Base-by-base conservation (phyloP, 2,797 vertebrate species). In the Fundulus diaphanus region DNA sequence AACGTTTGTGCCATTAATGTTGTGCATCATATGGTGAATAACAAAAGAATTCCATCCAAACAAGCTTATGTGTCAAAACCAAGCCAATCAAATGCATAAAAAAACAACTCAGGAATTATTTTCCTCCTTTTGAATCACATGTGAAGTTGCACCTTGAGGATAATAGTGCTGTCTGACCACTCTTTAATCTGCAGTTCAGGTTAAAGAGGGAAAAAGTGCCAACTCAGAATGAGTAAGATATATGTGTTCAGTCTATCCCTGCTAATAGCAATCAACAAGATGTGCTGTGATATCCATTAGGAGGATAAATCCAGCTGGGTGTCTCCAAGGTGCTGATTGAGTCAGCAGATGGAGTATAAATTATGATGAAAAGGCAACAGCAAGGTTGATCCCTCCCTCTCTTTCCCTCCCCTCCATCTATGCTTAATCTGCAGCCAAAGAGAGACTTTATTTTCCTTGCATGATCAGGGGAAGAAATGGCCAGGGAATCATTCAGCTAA, bases 391-490 rank as follows among this genome's bases (percentile, higher is more conserved):
- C 86, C 80, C 37, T 42, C 51, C 81, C 77, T 61, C 49, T 16
- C 24, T 9, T 33, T 20, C 11, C 82, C 72, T 79, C 49, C 84
- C 77, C 82, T 86, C 87, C 76, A 85, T 93, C 81, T 78, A 88
- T 66, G 86, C 92, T 94, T 94, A 94, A 95, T 95, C 93, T 94
- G 86, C 80, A 84, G 93, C 94, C 94, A 94, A 94, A 85, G 87
- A 73, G 85, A 93, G 86, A 91, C 94, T 95, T 94, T 92, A 93
- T 93, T 95, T 94, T 95, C 90, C 91, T 90, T 92, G 87, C 92
- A 92, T 92, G 87, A 92, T 89, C 86, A 84, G 86, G 88, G 73
- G 5, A 69, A 77, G 86, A 88, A 85, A 80, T 29, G 83, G 81
- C 86, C 87, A 59, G 90, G 87, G 89, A 92, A 90, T 93, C 89